phyloP scores from a whole-genome alignment of 2,888 invertebrate species.

The Idaea straminata region DNA sequence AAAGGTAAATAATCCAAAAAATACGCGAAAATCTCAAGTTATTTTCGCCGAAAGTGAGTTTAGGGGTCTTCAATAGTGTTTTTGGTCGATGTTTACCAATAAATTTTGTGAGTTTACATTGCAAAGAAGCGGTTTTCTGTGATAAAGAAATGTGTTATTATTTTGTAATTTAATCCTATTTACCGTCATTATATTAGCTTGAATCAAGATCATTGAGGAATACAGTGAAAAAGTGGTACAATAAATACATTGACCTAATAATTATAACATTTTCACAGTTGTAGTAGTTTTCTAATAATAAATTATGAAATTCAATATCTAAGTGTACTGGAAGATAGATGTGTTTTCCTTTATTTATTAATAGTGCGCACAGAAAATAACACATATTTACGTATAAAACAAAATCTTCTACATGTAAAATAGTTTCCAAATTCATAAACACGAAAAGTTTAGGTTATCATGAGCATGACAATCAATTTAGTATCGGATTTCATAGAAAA shows the following conservation, averaged over 20 bases:
- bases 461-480: too few species aligned
- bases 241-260: too few species aligned
- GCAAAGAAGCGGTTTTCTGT: background rate
- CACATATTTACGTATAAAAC: too few species aligned
- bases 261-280: background rate
- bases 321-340: background rate
- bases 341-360: background rate
- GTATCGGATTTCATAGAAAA: too few species aligned
- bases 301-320: background rate
- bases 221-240: background rate
- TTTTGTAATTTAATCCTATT: background rate
- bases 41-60: background rate
- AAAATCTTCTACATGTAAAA: too few species aligned
- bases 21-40: conserved; percentile 39
- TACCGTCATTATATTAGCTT: background rate
- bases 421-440: too few species aligned
- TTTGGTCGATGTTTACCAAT: conserved; percentile 6
- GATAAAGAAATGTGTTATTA: conserved; percentile 5
- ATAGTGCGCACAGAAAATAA: background rate
- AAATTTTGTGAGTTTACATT: conserved; percentile 10
- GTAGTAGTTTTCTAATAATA: background rate
- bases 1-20: conserved; percentile 54
- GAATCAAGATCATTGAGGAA: background rate
- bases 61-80: conserved; percentile 19
- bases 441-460: too few species aligned